Base-by-base conservation (phyloP, 2,888 invertebrate genomes). In the Acleris holmiana region DNA sequence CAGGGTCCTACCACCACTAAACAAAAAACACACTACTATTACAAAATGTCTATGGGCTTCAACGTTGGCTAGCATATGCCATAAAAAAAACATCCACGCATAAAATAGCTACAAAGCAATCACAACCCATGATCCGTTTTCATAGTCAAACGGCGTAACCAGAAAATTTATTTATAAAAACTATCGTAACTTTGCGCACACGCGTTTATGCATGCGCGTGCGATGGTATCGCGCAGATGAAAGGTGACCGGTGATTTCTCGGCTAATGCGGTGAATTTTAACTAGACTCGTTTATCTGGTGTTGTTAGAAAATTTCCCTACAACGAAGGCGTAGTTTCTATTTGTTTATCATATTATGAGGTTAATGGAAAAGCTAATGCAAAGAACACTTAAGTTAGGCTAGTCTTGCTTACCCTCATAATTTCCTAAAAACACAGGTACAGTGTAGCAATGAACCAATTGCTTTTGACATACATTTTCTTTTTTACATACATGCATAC, bases 161-260 rank as follows among this genome's bases (percentile, higher is more conserved):
- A 46, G 50, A 15, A 41, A 61, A 54, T 62, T 56, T 62, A 56
- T 62, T 17, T 49, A n/a, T 10, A 19, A 56, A 63, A 62, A 56
- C 46, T 35, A 46, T 40, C 46, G 21, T 63, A 57, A 51, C 35
- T 63, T 10, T n/a, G 21, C 40, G 13, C 29, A 35, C 21, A 35
- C 25, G 35, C 21, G 44, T 18, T 67, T 69, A 68, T 68, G 66
- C 68, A 54, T 63, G 61, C 56, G 61, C 53, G 60, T 64, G 51
- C 40, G 58, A 57, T 65, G 53, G 61, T 68, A 71, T 71, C 70
- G 60, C 15, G 18, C 17, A 73, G 71, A 71, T 73, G 72, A 73
- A 70, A 73, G 71, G 68, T 63, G 59, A 29, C 72, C 70, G 69
- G 67, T 44, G 25, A 58, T 61, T 55, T 55, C 53, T 51, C n/a